Base-by-base conservation (phyloP, 2,888 invertebrate species). In the Andrena chrysosceles region DNA sequence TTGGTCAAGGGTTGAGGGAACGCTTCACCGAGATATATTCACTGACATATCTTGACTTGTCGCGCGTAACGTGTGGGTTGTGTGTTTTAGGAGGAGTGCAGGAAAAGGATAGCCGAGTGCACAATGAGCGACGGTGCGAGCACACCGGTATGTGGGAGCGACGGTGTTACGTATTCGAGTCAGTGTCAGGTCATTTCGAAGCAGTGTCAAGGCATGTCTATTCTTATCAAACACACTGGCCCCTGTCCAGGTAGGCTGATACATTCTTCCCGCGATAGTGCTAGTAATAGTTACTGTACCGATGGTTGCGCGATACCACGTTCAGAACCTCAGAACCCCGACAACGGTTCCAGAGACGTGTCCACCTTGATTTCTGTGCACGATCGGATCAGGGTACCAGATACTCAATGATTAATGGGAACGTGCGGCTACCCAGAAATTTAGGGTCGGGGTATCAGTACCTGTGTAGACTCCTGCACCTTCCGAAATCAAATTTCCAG, bases 101-200 rank as follows among this genome's bases (percentile, higher is more conserved):
- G 91, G 75, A 93, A 91, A 77, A 94, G 90, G 88, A 90, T 93
- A 85, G 92, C 92, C 3, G 93, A 92, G 76, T 94, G 94, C 80
- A 89, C 90, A 56, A 91, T 89, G 90, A 89, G 84, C 59, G 89
- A 87, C 64, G 88, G 86, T 23, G 87, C 90, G 33, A 92, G 89
- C 74, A 87, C 88, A 63, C 95, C 96, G 0, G 96, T 97, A 60
- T 98, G 97, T 93, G 97, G 97, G 60, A 96, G 96, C 33, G 97
- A 98, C 93, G 97, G 97, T 20, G 95, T 96, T 85, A 98, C 98
- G 33, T 98, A 98, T 94, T 95, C 96, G 60, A 96, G 97, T 83
- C 95, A 96, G 85, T 98, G 98, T 93, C 97, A 97, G 87, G 95
- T 98, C 85, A 95, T 97, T 91, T 95, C 96, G 87, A 96, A 96